Percentiles rank a stretch among this genome's conserved stretches.
Conservation (phyloP, 2,113 vertebrate species). For the Thinocorus orbignyianus region DNA sequence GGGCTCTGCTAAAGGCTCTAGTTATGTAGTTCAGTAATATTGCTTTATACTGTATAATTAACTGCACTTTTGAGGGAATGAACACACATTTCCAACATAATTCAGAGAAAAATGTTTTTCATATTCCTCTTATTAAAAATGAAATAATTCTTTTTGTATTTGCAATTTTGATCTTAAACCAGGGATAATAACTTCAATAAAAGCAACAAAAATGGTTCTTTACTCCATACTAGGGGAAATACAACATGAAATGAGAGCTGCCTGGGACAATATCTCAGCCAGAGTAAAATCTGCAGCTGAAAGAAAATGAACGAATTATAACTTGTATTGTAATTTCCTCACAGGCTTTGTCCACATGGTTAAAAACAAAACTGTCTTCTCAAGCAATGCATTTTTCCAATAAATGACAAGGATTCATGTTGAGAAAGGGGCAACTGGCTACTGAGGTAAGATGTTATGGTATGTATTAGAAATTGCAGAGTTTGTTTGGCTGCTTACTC, state of each 20-base stretch:
- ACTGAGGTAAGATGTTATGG: background rate
- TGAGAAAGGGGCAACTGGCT: background rate
- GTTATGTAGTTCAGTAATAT: background rate
- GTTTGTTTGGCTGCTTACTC: background rate
- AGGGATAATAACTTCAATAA: background rate
- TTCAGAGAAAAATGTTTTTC: background rate
- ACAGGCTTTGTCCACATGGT: background rate
- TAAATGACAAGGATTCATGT: background rate
- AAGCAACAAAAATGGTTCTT: background rate
- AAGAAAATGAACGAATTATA: background rate
- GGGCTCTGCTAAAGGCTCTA: background rate
- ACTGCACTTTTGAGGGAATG: background rate
- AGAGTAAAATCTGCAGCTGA: background rate
- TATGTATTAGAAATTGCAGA: background rate
- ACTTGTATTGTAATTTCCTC: background rate
- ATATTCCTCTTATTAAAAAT: background rate
- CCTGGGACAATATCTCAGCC: background rate
- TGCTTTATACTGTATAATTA: background rate
- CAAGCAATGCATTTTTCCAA: background rate
- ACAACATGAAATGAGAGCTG: background rate
- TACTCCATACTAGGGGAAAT: background rate
- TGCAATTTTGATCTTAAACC: background rate
- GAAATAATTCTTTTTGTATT: background rate
- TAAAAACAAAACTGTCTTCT: background rate
- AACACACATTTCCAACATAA: background rate